Conservation (phyloP, 2,888 invertebrate genomes). For the Sinopyrophorus schimmeli region DNA sequence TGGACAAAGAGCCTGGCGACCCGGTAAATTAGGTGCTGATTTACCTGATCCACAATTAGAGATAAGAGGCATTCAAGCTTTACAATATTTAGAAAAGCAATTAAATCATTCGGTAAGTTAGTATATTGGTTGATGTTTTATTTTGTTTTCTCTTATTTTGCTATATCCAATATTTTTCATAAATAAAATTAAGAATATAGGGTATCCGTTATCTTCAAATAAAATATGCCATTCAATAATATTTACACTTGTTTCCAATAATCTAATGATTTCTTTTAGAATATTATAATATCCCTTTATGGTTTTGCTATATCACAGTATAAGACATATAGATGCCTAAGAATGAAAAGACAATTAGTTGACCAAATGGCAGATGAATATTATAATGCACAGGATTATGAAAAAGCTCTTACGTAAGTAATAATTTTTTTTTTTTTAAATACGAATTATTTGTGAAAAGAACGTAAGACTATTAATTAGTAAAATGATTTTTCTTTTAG, state of each 20-base stretch:
- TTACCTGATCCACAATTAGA: conserved; percentile 83
- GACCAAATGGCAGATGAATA: conserved; percentile 97
- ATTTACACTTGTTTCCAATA: too few species aligned
- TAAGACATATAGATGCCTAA: conserved; percentile 90
- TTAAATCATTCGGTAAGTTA: conserved; percentile 72
- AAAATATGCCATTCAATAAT: background rate
- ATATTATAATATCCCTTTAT: conserved; percentile 78
- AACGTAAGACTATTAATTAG: too few species aligned
- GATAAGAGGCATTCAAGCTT: conserved; percentile 74
- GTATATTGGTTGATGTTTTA: too few species aligned
- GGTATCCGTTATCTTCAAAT: too few species aligned
- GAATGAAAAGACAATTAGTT: conserved; percentile 86
- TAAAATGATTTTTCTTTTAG: conserved; percentile 56
- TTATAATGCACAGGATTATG: conserved; percentile 83
- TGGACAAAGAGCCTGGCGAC: conserved; percentile 91
- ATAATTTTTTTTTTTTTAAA: background rate
- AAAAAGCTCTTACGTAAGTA: conserved; percentile 82
- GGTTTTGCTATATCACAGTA: conserved; percentile 91
- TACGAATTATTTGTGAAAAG: background rate
- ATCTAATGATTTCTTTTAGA: conserved; percentile 56
- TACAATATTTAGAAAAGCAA: conserved; percentile 79
- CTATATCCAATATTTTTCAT: too few species aligned
- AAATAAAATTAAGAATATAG: too few species aligned
- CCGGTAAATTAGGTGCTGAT: conserved; percentile 75
- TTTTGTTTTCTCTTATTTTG: too few species aligned